Base-by-base conservation (phyloP, 2,113 vertebrate genomes). In the Apeltes quadracus region DNA sequence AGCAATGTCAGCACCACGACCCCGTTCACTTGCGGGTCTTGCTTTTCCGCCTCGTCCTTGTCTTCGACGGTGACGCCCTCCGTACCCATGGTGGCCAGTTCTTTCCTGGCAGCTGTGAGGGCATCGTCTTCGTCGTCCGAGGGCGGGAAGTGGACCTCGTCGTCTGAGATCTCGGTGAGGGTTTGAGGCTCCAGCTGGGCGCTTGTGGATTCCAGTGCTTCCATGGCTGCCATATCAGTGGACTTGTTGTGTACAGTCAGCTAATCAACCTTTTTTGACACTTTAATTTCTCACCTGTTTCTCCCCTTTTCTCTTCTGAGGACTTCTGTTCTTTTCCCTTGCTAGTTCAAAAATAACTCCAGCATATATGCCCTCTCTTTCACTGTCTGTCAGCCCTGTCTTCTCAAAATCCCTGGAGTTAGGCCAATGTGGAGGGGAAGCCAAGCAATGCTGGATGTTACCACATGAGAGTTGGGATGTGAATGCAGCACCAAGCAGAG, bases 1-100 rank as follows among this genome's bases (percentile, higher is more conserved):
- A 99, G 95, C 73, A 99, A 94, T 48, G 96, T 94, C 82, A 99
- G 94, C 68, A 99, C 96, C 93, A 96, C 92, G 74, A 98, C 95
- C 0, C 98, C 97, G 0, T 98, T 97, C 72, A 95, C 94, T 88
- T 96, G 96, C 39, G 36, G 57, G 68, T 92, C 91, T 6, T 41
- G 27, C 51, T 85, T 87, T 3, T 3, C 6, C 0, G 46, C 87
- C 3, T 91, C 91, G 0, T 81, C 75, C 53, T 86, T 78, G 43
- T 82, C 78, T 39, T 85, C 76, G 0, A 7, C 25, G 0, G 8
- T 34, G 0, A 78, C 86, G 3, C 70, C 84, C 15, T 87, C 88
- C 0, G 80, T 50, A 16, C 46, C 82, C 54, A 78, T n/a, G 43
- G 14, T 16, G 58, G 81, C 56, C 27, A 71, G 63, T 27, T 90